A percentile compares a stretch with the other conserved stretches of the same genome.
These are phyloP conservation scores for Oxyscelio sp. DNA, from an alignment of 2,888 invertebrate species.

Conservation along the genomic window DNA sequence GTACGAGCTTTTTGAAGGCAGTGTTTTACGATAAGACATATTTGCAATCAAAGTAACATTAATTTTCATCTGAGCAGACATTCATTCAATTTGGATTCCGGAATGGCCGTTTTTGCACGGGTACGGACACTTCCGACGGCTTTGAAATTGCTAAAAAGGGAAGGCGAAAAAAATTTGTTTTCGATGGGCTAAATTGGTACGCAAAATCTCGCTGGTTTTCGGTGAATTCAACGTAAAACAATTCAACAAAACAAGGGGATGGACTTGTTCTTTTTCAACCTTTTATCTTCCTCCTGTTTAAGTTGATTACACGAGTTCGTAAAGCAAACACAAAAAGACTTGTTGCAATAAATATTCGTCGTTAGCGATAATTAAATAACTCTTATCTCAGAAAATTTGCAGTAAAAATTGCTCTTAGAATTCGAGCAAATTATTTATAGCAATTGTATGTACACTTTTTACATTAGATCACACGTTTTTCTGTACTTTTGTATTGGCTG, in stretches of 20 bases:
- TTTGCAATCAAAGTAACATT: constrained; percentile 71
- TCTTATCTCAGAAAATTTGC: constrained; percentile 14
- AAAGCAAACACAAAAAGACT: neutral
- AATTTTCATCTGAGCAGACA: constrained; percentile 58
- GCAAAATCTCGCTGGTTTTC: neutral
- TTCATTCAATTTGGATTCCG: constrained; percentile 40
- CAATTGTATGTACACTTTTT: constrained; percentile 28
- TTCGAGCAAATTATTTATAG: neutral
- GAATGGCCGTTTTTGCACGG: constrained; percentile 23
- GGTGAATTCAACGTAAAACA: constrained; percentile 1
- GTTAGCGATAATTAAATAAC: constrained; percentile 10
- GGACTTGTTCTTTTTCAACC: neutral
- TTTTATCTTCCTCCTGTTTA: neutral
- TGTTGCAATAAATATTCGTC: constrained; percentile 16
- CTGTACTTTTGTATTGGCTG: neutral
- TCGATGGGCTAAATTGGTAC: constrained; percentile 1
- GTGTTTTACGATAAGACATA: constrained; percentile 73
- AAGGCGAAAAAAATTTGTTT: constrained; percentile 12
- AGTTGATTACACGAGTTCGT: neutral
- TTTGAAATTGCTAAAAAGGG: constrained; percentile 39
- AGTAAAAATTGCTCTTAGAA: neutral
- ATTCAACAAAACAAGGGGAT: neutral
- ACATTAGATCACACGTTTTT: constrained; percentile 21
- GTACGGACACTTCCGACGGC: constrained; percentile 28
- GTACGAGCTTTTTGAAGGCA: constrained; percentile 69